Percentiles rank a stretch among this genome's conserved stretches.
Conservation (phyloP, 2,797 vertebrate species). For the Pseudomugil tenellus region DNA sequence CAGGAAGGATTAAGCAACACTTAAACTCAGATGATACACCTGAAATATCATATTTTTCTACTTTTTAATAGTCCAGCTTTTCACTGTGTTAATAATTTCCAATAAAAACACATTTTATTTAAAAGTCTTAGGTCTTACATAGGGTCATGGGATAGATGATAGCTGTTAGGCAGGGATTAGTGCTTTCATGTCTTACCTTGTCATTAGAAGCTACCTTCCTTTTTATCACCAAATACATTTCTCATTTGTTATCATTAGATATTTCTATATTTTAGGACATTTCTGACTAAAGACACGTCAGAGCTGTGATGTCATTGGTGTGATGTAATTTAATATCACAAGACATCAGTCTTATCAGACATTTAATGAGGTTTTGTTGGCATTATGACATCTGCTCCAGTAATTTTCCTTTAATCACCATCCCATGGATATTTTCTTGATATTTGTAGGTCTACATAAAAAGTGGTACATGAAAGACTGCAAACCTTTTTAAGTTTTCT, state of each 20-base stretch:
- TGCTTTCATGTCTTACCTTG: background rate
- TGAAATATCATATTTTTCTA: constrained; percentile 58
- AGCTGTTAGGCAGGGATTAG: background rate
- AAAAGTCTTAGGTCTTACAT: constrained; percentile 27
- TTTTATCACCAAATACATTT: background rate
- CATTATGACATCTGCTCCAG: background rate
- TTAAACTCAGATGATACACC: constrained; percentile 47
- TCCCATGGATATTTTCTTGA: background rate
- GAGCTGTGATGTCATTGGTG: background rate
- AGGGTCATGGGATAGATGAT: background rate
- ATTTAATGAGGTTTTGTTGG: background rate
- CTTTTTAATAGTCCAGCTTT: constrained; percentile 46
- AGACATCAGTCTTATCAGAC: background rate
- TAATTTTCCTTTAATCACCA: background rate
- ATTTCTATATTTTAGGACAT: background rate
- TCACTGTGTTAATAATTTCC: constrained; percentile 34
- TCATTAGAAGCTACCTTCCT: background rate
- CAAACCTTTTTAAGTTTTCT: background rate
- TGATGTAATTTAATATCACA: background rate
- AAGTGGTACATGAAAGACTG: background rate
- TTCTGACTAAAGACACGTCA: background rate
- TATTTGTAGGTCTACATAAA: background rate
- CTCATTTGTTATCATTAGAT: background rate
- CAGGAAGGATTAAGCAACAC: constrained; percentile 72
- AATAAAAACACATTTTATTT: constrained; percentile 63